Conservation (phyloP, 1,140 invertebrate genomes). For the Drosophila rhopaloa region DNA sequence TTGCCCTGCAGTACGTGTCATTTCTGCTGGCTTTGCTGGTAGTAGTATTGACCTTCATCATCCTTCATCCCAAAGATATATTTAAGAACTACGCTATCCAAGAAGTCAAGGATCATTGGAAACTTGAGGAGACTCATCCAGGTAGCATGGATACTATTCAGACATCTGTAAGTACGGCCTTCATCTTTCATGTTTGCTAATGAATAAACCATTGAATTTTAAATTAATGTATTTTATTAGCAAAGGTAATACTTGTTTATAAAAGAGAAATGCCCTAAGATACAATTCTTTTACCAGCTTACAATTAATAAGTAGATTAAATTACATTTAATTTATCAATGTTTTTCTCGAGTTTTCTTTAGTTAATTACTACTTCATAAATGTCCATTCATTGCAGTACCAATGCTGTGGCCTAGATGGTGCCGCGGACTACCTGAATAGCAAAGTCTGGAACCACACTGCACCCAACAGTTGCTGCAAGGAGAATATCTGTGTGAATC, state of each 20-base stretch:
- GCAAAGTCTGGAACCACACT: slow-evolving; percentile 55
- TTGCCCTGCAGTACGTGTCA: slow-evolving; percentile 57
- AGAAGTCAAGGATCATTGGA: slow-evolving; percentile 61
- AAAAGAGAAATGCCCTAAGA: too few relatives aligned
- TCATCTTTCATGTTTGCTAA: background rate
- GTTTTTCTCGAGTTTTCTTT: too few relatives aligned
- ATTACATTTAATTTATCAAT: too few relatives aligned
- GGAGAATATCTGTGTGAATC: slow-evolving; percentile 63
- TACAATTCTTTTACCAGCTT: too few relatives aligned
- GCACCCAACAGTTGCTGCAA: slow-evolving; percentile 84
- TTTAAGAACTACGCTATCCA: slow-evolving; percentile 71
- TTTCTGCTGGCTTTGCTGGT: slow-evolving; percentile 61
- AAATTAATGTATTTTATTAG: too few relatives aligned
- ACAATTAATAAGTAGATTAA: too few relatives aligned
- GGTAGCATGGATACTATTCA: slow-evolving; percentile 74
- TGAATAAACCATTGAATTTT: too few relatives aligned
- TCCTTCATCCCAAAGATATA: slow-evolving; percentile 53
- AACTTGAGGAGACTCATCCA: slow-evolving; percentile 51
- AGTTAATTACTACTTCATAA: background rate
- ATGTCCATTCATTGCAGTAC: slow-evolving; percentile 84
- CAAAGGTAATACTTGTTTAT: too few relatives aligned
- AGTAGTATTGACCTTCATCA: slow-evolving; percentile 57
- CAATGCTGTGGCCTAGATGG: slow-evolving; percentile 88
- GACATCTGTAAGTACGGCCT: slow-evolving; percentile 43
- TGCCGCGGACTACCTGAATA: slow-evolving; percentile 84